A percentile compares a stretch with the other conserved stretches of the same genome.
Conservation (phyloP, 2,797 vertebrate genomes). For the Melanotaenia boesemani region DNA sequence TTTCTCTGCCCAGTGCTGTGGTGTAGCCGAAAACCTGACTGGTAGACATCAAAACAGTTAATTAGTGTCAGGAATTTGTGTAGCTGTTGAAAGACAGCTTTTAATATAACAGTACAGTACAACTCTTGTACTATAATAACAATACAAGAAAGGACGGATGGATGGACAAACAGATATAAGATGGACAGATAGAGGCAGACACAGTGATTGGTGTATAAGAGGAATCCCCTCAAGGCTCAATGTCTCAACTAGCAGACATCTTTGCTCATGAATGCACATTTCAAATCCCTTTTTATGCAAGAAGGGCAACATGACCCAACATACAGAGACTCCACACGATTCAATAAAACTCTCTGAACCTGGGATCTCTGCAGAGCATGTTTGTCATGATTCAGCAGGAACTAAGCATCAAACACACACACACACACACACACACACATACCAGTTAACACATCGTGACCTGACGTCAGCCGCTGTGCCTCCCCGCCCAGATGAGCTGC, state of each 20-base stretch:
- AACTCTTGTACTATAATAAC: no score
- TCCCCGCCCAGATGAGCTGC: no score
- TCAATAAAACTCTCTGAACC: not conserved
- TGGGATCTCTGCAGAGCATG: not conserved
- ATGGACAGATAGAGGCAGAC: conserved; percentile 16
- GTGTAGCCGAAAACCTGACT: no score
- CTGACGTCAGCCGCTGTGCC: conserved; percentile 20
- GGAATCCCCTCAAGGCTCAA: conserved; percentile 42
- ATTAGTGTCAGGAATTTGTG: no score
- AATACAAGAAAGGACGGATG: not conserved
- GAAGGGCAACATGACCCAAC: conserved; percentile 24
- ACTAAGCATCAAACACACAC: conserved; percentile 13
- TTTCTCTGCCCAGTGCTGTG: no score
- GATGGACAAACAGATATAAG: not conserved
- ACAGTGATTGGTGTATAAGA: conserved; percentile 1
- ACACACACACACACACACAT: conserved; percentile 9
- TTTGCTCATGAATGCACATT: conserved; percentile 74
- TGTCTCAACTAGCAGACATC: conserved; percentile 18
- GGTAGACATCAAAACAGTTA: no score
- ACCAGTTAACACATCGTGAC: conserved; percentile 1
- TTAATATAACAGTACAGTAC: no score
- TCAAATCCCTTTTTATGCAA: conserved; percentile 72
- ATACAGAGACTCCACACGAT: conserved; percentile 12
- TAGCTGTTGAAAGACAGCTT: no score
- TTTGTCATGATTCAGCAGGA: conserved; percentile 64